Evolutionary conservation across 2,888 invertebrate species (phyloP).

Genomic region (Itoplectis maculator): DNA sequence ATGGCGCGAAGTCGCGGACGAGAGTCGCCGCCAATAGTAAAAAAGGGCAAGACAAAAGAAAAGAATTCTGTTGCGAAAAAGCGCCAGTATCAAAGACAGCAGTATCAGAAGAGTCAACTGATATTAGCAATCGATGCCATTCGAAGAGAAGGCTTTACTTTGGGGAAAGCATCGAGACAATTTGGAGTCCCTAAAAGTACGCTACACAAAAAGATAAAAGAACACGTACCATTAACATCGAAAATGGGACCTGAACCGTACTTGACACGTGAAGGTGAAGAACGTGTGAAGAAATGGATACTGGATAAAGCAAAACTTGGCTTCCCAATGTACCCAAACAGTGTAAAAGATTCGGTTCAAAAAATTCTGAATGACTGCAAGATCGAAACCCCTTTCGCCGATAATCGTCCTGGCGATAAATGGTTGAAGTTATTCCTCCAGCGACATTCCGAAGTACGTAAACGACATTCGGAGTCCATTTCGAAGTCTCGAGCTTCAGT

Average conservation of each 20-base stretch:
- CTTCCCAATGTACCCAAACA: conserved; percentile 61
- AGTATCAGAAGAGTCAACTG: conserved; percentile 10
- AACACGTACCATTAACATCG: conserved; percentile 16
- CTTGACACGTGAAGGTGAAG: conserved; percentile 45
- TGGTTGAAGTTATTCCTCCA: conserved; percentile 66
- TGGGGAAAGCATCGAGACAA: conserved; percentile 1
- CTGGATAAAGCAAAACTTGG: conserved; percentile 62
- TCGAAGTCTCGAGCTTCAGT: conserved; percentile 42
- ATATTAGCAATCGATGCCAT: conserved; percentile 6
- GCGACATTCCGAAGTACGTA: conserved; percentile 61
- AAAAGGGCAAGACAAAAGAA: conserved; percentile 7
- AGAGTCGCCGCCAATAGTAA: neutral
- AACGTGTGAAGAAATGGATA: conserved; percentile 61
- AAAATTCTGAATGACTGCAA: conserved; percentile 51
- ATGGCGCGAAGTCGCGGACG: neutral
- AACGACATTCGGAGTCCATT: conserved; percentile 3
- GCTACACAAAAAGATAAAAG: neutral
- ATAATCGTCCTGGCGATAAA: conserved; percentile 63
- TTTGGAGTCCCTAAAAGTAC: conserved; percentile 21
- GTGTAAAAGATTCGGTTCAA: conserved; percentile 60
- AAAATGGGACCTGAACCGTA: conserved; percentile 57
- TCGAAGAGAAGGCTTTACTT: conserved; percentile 7
- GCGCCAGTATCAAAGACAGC: neutral
- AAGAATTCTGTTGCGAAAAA: conserved; percentile 18
- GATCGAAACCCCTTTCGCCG: conserved; percentile 55